A percentile compares a stretch with the other conserved stretches of the same genome.
Evolutionary conservation across 2,113 vertebrate species (phyloP).

Genomic region (Calidris pygmaea): DNA sequence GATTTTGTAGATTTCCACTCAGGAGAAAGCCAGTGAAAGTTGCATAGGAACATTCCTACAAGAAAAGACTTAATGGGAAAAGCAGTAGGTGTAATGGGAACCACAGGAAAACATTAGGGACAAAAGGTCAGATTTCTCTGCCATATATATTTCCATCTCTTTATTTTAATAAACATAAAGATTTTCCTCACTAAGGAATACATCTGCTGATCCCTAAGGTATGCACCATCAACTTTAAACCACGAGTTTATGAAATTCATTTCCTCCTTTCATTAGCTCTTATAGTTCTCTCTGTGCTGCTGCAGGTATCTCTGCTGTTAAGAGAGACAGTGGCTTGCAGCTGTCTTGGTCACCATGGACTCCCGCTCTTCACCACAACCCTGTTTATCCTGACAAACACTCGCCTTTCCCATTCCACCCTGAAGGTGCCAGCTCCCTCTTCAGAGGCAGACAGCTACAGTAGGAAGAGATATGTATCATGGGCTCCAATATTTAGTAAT

Average conservation of each 20-base stretch:
- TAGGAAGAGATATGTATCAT: background rate
- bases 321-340: background rate
- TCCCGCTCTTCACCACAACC: background rate
- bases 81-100: background rate
- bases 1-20: background rate
- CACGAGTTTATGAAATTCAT: background rate
- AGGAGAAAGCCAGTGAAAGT: background rate
- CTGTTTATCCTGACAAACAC: background rate
- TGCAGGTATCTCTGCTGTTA: background rate
- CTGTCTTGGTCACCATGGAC: background rate
- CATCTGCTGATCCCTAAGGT: background rate
- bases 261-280: slow-evolving; percentile 25
- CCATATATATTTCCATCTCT: background rate
- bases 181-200: background rate
- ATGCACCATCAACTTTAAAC: background rate
- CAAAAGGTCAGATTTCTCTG: background rate
- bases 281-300: background rate
- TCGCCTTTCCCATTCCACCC: background rate
- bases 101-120: background rate
- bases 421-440: background rate
- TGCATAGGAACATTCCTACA: rapidly evolving
- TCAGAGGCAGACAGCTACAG: background rate
- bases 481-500: background rate
- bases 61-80: background rate
- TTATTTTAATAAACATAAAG: background rate